Evolutionary conservation across 2,888 invertebrate species (phyloP), one percentile per base, ranked within the genome.

Genomic region (Neoscelio sp.): DNA sequence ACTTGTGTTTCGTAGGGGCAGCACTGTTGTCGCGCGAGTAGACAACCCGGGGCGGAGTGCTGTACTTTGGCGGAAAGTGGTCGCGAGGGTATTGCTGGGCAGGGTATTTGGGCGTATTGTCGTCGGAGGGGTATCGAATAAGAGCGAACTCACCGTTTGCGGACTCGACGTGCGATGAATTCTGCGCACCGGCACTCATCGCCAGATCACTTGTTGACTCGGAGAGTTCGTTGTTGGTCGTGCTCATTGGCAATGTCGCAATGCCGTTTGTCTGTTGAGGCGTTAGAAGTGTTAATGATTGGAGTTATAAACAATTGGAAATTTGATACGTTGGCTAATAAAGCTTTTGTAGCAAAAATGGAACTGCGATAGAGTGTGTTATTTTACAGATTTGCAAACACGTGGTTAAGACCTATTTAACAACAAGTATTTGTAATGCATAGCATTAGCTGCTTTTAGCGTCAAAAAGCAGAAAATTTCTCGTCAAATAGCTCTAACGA

Each of bases 121-220:
- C 85, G 44, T 88, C 86, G 15, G 85, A 80, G 10, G 86, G 75
- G 52, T 88, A 85, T 62, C 86, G 84, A 76, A 87, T 75, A 44
- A 87, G 82, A 20, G 83, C 82, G 67, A 89, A 90, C 90, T 89
- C 90, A 90, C 90, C 90, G 87, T 90, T 90, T 35, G 90, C 83
- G 17, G 90, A 88, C 70, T 90, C 90, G 62, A 90, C 85, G 73
- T 87, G 86, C 20, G 88, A 88, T n/a, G 87, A 87, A 68, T 87
- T 87, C 60, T 84, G 88, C 48, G 85, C 87, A 7, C 46, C 54
- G 10, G 30, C 35, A 6, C 50, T 64, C 17, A 88, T 83, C 4
- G 88, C 87, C 26, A 90, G 84, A 71, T 89, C 89, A 67, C 89
- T 90, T 83, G 88, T 88, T n/a, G 90, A 90, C 44, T 88, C 89